Base-by-base conservation (phyloP, 1,140 invertebrate species). In the Arion vulgaris region DNA sequence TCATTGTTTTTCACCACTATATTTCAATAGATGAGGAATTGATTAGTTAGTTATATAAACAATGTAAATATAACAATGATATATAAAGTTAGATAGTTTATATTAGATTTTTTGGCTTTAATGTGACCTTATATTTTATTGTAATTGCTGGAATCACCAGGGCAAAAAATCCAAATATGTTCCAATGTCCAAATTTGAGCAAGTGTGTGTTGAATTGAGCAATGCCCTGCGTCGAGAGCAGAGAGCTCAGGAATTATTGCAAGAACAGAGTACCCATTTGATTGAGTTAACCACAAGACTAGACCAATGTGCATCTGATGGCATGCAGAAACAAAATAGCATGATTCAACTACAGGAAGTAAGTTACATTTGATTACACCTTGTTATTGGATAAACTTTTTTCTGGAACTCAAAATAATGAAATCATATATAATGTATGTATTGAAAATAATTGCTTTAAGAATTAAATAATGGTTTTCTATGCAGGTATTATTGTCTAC, bases 181-280 rank as follows among this genome's bases (percentile, higher is more conserved):
- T 13, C 80, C 84, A 7, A 86, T 88, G 80, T 89, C 88, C 73
- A 89, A 88, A 84, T 92, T 91, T 90, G 91, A 92, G 74, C 85
- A 85, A 51, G 88, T 92, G 19, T 90, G 90, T 84, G 71, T 83
- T 23, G 91, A 92, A 78, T 82, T 92, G 76, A 90, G 89, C 80
- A 87, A 85, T 80, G 89, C 91, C 13, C 83, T 91, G 34, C 66
- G 80, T 15, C 77, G 91, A 68, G 91, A 92, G 79, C 87, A 91
- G 78, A 88, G 89, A 76, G 91, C 90, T 0, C 90, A 92, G 81
- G 83, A 87, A 23, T 53, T 92, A 68, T 81, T 92, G 28, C 87
- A 87, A n/a, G 91, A 92, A 82, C 91, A 92, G 84, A 87, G 87
- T 76, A 80, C 79, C 74, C 90, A 91, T 81, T 76, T 92, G 36